Base-by-base conservation (phyloP, 2,797 vertebrate genomes). In the Sylvia borin region DNA sequence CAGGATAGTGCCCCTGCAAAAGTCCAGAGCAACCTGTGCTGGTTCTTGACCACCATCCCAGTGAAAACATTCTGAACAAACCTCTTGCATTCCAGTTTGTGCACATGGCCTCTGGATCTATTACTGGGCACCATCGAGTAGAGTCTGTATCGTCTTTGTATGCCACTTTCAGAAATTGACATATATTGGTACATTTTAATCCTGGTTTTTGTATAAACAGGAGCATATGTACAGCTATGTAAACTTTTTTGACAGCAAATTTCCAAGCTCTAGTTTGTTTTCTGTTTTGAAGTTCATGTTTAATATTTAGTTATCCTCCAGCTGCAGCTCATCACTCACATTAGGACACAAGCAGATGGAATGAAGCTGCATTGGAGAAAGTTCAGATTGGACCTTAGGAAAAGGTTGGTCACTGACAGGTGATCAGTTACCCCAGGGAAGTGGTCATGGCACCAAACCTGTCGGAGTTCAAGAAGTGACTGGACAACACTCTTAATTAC, bases 31-130 rank as follows among this genome's bases (percentile, higher is more conserved):
- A 90, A 64, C 10, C 26, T 13, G 8, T 18, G 32, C 13, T 50
- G 43, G 6, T 4, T 45, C 53, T 42, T 7, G 2, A 53, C 22
- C 42, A 73, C 6, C 0, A 0, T 11, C n/a, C 45, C 6, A 11
- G 15, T 42, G 27, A 48, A 82, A 76, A 58, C 1, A 1, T 25
- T 38, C n/a, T 66, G 31, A 54, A 51, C 2, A 1, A 89, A 53
- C 16, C 7, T 64, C 42, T 18, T 20, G 12, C 31, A 6, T 12
- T 70, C 38, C 24, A 27, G 31, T 32, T 38, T 65, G 70, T n/a
- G 62, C 14, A 62, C 11, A 36, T 0, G 45, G 32, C 32, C 50
- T 58, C 67, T 38, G 11, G 32, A 68, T 38, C 38, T 45, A 21
- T 11, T 45, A 53, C 40, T 21, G n/a, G 17, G 22, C 25, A 76